Evolutionary conservation across 2,797 vertebrate genomes (phyloP), one percentile per base, ranked within the genome.

Genomic region (Ptychobarbus kaznakovi): DNA sequence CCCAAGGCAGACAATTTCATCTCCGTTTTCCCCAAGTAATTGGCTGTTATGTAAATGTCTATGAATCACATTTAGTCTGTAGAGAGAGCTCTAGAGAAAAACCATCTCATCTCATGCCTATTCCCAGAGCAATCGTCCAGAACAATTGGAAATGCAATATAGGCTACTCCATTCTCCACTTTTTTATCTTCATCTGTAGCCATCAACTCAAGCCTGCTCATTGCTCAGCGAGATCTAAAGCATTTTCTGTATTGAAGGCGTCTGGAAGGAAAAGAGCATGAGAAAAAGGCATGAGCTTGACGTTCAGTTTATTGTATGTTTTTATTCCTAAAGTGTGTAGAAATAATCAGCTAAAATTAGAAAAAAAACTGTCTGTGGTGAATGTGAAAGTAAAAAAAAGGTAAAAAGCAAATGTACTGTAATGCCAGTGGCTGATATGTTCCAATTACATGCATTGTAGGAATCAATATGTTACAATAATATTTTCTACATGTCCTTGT

Each of bases 81-180:
- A 32, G 78, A 80, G 40, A 80, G 58, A 49, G 63, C 61, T 32
- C 42, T 80, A 65, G 42, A 46, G 28, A 66, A 80, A 66, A 49
- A 8, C 4, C n/a, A 80, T 80, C 15, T 46, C 38, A 49, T 22
- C 11, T 80, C 78, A 66, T 80, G 75, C 22, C 63, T 80, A 51
- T 80, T 80, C 78, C 42, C 63, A 35, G 28, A 80, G 40, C 77
- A 65, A 65, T 66, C 13, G 15, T 38, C 74, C 51, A 56, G 77
- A 65, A 80, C 61, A 66, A 80, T 66, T 51, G 42, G 1, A 18
- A 38, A 6, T 51, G 44, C 28, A 68, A 49, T 51, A 68, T 63
- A 63, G n/a, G 77, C 4, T 28, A 42, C 66, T 66, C 5, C 58
- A 65, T 44, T 66, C 61, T 66, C 25, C 18, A 15, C 10, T 46